A percentile compares a stretch with the other conserved stretches of the same genome.
phyloP scores from a whole-genome alignment of 2,888 invertebrate genomes.

The Notodonta dromedarius region DNA sequence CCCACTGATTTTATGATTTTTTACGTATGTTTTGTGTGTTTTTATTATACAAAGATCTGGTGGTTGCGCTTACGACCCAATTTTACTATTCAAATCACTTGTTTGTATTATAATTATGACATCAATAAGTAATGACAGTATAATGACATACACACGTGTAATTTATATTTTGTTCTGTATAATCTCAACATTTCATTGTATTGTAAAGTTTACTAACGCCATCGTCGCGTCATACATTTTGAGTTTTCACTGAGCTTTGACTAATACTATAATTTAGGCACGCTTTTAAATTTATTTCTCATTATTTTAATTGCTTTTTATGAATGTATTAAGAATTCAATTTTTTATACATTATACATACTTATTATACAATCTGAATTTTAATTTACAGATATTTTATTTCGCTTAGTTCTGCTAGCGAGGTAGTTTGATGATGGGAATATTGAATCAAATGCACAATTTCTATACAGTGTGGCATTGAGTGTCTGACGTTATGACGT shows the following conservation, averaged over 20 bases:
- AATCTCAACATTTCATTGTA: slow-evolving; percentile 21
- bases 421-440: slow-evolving; percentile 37
- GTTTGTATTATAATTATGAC: slow-evolving; percentile 28
- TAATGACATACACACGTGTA: not conserved
- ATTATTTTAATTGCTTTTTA: slow-evolving; percentile 41
- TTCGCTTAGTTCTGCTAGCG: slow-evolving; percentile 37
- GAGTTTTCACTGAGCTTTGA: slow-evolving; percentile 37
- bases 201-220: slow-evolving; percentile 38
- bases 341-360: slow-evolving; percentile 38
- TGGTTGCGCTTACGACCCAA: not conserved
- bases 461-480: slow-evolving; percentile 14
- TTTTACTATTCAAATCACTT: slow-evolving; percentile 7
- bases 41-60: not conserved
- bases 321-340: slow-evolving; percentile 42
- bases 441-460: slow-evolving; percentile 59
- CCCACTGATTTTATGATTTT: slow-evolving; percentile 12
- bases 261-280: slow-evolving; percentile 45
- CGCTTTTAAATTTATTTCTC: slow-evolving; percentile 38
- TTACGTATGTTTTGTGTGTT: slow-evolving; percentile 1
- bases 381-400: slow-evolving; percentile 43
- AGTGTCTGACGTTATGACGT: too few species aligned
- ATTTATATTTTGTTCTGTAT: slow-evolving; percentile 24
- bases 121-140: slow-evolving; percentile 2
- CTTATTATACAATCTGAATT: slow-evolving; percentile 41
- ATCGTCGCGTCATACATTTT: slow-evolving; percentile 32